Conservation (phyloP, 92 coral and sea anemone genomes). For the Palythoa grandiflora region DNA sequence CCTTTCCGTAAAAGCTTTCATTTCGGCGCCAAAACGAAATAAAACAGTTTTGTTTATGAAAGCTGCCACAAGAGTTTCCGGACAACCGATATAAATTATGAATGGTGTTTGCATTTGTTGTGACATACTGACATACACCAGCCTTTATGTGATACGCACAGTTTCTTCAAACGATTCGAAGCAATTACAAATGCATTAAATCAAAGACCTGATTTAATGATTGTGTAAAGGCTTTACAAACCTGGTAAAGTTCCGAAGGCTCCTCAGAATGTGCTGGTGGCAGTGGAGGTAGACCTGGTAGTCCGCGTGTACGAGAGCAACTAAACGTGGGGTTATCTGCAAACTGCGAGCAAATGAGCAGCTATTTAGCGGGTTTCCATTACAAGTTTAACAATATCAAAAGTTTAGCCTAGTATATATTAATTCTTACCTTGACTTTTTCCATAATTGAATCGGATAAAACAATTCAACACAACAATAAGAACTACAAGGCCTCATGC, state of each 20-base stretch:
- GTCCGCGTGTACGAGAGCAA: conserved; percentile 95
- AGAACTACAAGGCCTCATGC: conserved; percentile 2
- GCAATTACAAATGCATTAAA: conserved; percentile 46
- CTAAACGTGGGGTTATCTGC: conserved; percentile 86
- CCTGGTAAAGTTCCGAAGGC: conserved; percentile 98
- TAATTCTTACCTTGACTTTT: conserved; percentile 20
- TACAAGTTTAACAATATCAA: background rate
- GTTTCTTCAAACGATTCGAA: conserved; percentile 54
- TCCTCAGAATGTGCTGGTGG: conserved; percentile 92
- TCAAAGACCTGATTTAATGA: conserved; percentile 15
- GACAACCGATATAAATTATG: conserved; percentile 51
- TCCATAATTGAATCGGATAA: conserved; percentile 14
- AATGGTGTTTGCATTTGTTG: conserved; percentile 36
- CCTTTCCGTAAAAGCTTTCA: conserved; percentile 63
- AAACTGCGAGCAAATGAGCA: conserved; percentile 62
- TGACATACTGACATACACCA: conserved; percentile 4
- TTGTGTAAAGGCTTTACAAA: conserved; percentile 47
- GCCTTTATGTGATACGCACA: conserved; percentile 6
- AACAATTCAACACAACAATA: background rate
- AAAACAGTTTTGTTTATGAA: background rate
- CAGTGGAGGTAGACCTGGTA: conserved; percentile 94
- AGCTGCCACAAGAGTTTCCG: conserved; percentile 37
- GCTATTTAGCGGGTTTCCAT: background rate
- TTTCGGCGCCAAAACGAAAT: conserved; percentile 21
- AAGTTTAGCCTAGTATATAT: background rate